Evolutionary conservation across 2,797 vertebrate species (phyloP), one percentile per base, ranked within the genome.

Genomic region (Labeo calbasu): DNA sequence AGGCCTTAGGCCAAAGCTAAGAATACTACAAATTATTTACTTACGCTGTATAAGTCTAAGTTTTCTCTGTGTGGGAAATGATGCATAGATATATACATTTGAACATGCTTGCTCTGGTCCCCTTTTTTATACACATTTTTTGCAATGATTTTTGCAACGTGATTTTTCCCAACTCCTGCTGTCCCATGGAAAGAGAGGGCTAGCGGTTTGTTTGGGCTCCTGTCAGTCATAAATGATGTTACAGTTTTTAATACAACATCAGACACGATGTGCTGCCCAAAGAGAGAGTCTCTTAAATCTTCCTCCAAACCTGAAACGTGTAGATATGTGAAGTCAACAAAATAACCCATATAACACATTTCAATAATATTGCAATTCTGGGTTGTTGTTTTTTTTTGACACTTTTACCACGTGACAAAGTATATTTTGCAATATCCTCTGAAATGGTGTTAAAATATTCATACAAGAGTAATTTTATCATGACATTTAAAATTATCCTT

Each of bases 151-250:
- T 83, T 83, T 68, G 71, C 4, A 1, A 77, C 61, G 13, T 77
- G 61, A 23, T 68, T 83, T 55, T 83, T 83, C 2, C 81, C 81
- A 5, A 53, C 50, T 68, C 81, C 81, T 21, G 72, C 0, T 0
- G 81, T 55, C 72, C 81, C 81, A 43, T 83, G 81, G 32, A 83
- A 83, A 21, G 81, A 83, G 2, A 83, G 72, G 9, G 76, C 81
- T n/a, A 83, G 72, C 0, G 81, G 72, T 76, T 83, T 83, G 72
- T 77, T 83, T 19, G 72, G 72, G 5, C 68, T 83, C 0, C 7
- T 68, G 81, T 83, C 81, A 2, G 11, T 48, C 50, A 83, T 68
- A 55, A 83, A 83, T 8, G 59, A 14, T 7, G 32, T 11, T 14
- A 83, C n/a, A 57, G 61, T 1, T 76, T 68, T 83, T 1, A 43